phyloP scores from a whole-genome alignment of 2,888 invertebrate genomes.

The Polyommatus icarus region DNA sequence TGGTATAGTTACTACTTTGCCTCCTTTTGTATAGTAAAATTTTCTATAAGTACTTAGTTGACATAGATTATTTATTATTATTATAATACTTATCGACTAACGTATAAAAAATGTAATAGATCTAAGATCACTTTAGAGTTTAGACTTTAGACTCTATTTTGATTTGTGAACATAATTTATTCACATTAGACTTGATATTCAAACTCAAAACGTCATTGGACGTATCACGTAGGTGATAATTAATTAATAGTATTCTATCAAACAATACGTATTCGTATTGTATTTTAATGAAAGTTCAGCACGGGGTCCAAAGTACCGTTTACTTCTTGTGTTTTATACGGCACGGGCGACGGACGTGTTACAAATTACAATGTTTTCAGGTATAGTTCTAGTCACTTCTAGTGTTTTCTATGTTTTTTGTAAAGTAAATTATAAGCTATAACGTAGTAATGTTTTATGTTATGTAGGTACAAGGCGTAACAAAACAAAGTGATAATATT shows the following conservation, averaged over 20 bases:
- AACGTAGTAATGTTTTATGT: neutral
- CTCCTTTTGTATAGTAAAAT: too few relatives aligned
- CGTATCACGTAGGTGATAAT: neutral
- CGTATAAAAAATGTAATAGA: too few relatives aligned
- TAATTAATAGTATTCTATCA: neutral
- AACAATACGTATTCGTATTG: conserved; percentile 13
- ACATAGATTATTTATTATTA: too few relatives aligned
- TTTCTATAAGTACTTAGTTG: too few relatives aligned
- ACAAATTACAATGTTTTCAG: conserved; percentile 13
- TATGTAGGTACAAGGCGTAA: neutral
- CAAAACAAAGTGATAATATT: neutral
- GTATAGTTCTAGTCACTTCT: neutral
- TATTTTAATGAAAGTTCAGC: conserved; percentile 17
- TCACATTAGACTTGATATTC: neutral
- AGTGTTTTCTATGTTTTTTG: conserved; percentile 12
- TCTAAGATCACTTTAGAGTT: too few relatives aligned
- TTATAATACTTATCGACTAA: too few relatives aligned
- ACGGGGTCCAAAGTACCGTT: conserved; percentile 22
- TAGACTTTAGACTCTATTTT: too few relatives aligned
- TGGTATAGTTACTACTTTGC: too few relatives aligned
- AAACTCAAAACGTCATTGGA: neutral
- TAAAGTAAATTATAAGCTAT: neutral
- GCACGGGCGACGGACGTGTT: neutral
- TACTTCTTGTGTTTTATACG: neutral
- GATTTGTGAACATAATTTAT: neutral